Conservation (phyloP, 2,888 invertebrate genomes). For the Strigamia transsilvanica region DNA sequence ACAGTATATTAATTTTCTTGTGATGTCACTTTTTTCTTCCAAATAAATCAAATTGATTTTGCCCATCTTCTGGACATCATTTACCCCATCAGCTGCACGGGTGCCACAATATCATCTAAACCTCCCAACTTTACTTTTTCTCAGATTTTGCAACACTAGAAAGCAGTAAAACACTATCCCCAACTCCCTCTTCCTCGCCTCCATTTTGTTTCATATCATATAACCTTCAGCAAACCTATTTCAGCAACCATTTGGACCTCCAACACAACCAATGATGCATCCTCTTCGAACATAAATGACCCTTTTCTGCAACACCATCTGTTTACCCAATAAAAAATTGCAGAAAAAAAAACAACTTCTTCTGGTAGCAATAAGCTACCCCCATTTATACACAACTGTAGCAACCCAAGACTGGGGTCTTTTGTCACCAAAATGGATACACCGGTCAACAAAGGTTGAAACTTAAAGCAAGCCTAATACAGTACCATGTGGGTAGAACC, state of each 20-base stretch:
- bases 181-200: not conserved
- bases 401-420: too few relatives aligned
- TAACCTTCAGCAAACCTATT: not conserved
- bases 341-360: not conserved
- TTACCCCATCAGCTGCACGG: too few relatives aligned
- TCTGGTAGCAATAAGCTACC: not conserved
- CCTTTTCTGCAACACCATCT: slow-evolving; percentile 2
- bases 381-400: not conserved
- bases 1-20: too few relatives aligned
- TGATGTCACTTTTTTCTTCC: too few relatives aligned
- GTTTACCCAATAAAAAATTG: not conserved
- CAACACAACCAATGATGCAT: slow-evolving; percentile 1
- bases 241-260: not conserved
- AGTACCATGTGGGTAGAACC: not conserved
- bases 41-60: too few relatives aligned
- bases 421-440: too few relatives aligned
- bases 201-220: slow-evolving; percentile 1
- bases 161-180: not conserved
- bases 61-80: too few relatives aligned
- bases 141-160: too few relatives aligned
- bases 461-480: slow-evolving; percentile 8
- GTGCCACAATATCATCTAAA: too few relatives aligned
- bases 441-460: not conserved
- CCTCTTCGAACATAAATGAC: slow-evolving; percentile 8
- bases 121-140: not conserved